These are phyloP conservation scores for Trimorus sp. DNA, from an alignment of 2,888 invertebrate genomes.

Conservation along the genomic window DNA sequence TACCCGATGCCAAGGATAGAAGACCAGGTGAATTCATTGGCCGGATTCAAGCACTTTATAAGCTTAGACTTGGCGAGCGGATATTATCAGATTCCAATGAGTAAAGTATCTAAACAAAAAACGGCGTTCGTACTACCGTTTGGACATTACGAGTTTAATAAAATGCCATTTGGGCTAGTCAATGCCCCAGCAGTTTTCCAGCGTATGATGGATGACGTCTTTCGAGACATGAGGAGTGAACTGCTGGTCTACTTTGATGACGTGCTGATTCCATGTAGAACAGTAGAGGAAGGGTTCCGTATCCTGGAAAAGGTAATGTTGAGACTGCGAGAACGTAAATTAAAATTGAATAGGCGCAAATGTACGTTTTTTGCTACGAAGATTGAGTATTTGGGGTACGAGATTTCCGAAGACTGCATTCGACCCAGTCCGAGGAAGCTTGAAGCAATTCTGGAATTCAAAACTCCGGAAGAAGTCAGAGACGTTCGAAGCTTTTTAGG, in stretches of 20 bases:
- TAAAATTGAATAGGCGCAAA: background rate
- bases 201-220: slow-evolving; percentile 62
- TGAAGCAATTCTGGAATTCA: too few relatives aligned
- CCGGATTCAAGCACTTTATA: slow-evolving; percentile 71
- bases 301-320: background rate
- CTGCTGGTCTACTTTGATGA: slow-evolving; percentile 47
- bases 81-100: slow-evolving; percentile 74
- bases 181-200: slow-evolving; percentile 12
- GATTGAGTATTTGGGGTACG: background rate
- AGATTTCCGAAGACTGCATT: too few relatives aligned
- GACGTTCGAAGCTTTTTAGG: too few relatives aligned
- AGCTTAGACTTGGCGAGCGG: slow-evolving; percentile 73
- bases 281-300: slow-evolving; percentile 32
- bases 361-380: slow-evolving; percentile 5
- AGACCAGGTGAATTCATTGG: slow-evolving; percentile 71
- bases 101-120: slow-evolving; percentile 62
- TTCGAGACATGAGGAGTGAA: slow-evolving; percentile 18
- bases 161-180: too few relatives aligned
- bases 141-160: background rate
- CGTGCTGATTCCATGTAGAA: slow-evolving; percentile 39
- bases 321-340: background rate
- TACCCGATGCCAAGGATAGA: slow-evolving; percentile 73
- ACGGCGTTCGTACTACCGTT: slow-evolving; percentile 52
- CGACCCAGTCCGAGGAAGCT: too few relatives aligned
- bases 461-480: too few relatives aligned